These are phyloP conservation scores for Micromys minutus DNA, from an alignment of 2,113 vertebrate genomes.

Conservation along the genomic window DNA sequence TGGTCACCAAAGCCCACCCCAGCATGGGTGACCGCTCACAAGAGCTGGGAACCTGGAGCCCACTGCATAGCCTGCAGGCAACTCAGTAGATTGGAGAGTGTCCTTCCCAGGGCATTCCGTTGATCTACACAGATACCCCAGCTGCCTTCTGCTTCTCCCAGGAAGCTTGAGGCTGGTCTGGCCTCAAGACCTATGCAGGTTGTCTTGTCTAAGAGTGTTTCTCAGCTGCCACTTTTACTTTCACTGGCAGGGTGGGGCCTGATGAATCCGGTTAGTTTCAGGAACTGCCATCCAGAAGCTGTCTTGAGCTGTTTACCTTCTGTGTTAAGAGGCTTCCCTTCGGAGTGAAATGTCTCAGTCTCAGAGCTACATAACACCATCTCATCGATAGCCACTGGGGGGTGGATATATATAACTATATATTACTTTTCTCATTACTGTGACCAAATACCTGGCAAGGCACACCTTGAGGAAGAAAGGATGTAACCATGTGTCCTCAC, in stretches of 20 bases:
- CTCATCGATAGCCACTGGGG: neutral
- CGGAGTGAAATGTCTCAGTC: neutral
- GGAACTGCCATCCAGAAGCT: neutral
- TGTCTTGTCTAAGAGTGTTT: neutral
- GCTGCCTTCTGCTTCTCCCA: neutral
- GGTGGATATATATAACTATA: too few relatives aligned
- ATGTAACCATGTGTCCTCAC: neutral
- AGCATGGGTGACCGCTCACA: neutral
- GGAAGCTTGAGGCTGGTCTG: neutral
- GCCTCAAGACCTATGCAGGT: neutral
- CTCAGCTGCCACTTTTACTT: neutral
- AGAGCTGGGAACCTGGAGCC: neutral
- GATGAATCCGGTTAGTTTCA: neutral
- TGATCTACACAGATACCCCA: neutral
- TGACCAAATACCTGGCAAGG: neutral
- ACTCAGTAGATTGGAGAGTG: neutral
- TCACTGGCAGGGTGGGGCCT: neutral
- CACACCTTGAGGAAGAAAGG: neutral
- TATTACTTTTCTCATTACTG: neutral
- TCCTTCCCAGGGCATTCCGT: neutral
- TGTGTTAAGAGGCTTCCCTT: neutral
- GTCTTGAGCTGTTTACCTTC: neutral
- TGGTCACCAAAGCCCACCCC: neutral
- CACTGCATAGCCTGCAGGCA: neutral
- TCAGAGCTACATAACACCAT: neutral